phyloP scores from a whole-genome alignment of 1,140 invertebrate species.

The Vollenhovia emeryi region DNA sequence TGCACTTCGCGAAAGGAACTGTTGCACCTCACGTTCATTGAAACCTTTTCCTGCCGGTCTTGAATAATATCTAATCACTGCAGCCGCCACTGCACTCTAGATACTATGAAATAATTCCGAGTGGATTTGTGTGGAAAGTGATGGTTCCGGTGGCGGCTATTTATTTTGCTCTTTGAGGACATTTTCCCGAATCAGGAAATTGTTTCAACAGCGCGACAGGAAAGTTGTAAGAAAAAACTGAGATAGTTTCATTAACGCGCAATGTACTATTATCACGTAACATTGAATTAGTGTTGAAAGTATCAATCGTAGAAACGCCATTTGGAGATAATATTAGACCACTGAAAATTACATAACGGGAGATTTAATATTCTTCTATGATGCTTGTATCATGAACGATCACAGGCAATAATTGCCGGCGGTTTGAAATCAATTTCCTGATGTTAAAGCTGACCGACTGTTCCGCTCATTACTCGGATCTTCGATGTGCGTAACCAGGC shows the following conservation, averaged over 20 bases:
- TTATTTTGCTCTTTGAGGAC: neutral
- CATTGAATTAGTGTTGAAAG: slow-evolving; percentile 5
- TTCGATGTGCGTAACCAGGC: neutral
- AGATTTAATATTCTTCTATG: slow-evolving; percentile 1
- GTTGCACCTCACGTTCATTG: slow-evolving; percentile 5
- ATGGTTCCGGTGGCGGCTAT: neutral
- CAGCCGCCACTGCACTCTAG: neutral
- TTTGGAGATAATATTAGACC: slow-evolving; percentile 6
- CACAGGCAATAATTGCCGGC: neutral
- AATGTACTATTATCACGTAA: slow-evolving; percentile 21
- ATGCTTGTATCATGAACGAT: neutral
- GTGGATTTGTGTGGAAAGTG: neutral
- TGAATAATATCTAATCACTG: slow-evolving; percentile 3
- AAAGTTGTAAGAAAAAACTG: neutral
- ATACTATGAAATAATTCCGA: neutral
- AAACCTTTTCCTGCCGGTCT: slow-evolving; percentile 34
- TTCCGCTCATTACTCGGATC: slow-evolving; percentile 3
- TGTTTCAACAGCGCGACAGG: neutral
- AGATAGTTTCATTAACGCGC: neutral
- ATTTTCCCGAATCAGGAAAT: neutral
- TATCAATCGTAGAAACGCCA: slow-evolving; percentile 8
- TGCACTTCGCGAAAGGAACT: slow-evolving; percentile 64
- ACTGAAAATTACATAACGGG: neutral
- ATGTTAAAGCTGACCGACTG: neutral
- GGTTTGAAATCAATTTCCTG: slow-evolving; percentile 24